Evolutionary conservation across 2,888 invertebrate species (phyloP).

Genomic region (Mycalesis mineus): DNA sequence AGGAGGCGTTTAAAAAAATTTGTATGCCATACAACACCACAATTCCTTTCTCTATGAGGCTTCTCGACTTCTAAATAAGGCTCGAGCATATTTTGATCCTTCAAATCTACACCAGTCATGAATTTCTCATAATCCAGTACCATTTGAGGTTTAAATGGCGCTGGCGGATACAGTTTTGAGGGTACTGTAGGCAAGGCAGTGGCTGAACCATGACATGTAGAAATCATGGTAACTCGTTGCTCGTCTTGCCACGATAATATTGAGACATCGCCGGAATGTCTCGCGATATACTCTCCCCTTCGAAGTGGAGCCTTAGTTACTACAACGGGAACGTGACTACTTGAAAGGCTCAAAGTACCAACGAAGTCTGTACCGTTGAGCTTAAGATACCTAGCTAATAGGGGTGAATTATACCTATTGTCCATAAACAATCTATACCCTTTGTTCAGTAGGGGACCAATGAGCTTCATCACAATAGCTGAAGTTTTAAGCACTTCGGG

Average conservation of each 20-base stretch:
- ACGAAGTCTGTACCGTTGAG: background rate
- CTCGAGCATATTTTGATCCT: constrained; percentile 1
- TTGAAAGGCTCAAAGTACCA: background rate
- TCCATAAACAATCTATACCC: background rate
- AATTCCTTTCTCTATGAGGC: too few relatives aligned
- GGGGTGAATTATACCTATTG: background rate
- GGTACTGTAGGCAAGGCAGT: background rate
- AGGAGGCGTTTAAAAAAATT: background rate
- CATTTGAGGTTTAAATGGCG: background rate
- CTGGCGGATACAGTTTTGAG: background rate
- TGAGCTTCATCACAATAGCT: background rate
- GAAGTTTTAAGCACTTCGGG: background rate
- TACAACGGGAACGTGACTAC: background rate
- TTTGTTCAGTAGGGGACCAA: background rate
- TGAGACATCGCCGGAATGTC: background rate
- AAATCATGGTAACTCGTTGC: background rate
- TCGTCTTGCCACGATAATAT: background rate
- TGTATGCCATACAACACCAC: background rate
- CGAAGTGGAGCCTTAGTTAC: background rate
- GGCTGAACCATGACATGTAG: background rate
- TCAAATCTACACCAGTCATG: background rate
- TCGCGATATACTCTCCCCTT: background rate
- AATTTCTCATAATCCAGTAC: background rate
- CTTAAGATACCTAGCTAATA: background rate
- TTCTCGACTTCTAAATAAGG: background rate